A percentile compares a stretch with the other conserved stretches of the same genome.
These are phyloP conservation scores for Ameiurus melas DNA, from an alignment of 2,113 vertebrate species.

Conservation along the genomic window DNA sequence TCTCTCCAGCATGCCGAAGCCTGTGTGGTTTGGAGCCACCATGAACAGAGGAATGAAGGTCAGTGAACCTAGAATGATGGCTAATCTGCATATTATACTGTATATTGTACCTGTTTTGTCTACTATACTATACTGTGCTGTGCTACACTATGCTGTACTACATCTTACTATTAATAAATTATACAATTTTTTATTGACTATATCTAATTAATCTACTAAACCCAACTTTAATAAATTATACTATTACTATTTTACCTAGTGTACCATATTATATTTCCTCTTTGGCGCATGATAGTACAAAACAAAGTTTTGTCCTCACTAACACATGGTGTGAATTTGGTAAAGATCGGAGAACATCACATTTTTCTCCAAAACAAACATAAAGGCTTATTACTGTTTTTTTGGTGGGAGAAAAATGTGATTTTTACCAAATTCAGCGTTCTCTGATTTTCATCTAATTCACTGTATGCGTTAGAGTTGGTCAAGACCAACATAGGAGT, in stretches of 20 bases:
- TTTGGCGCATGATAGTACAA: background rate
- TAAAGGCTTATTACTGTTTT: background rate
- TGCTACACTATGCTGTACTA: background rate
- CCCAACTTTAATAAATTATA: background rate
- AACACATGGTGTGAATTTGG: background rate
- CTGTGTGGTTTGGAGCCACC: constrained; percentile 87
- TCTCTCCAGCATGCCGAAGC: constrained; percentile 71
- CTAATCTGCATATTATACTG: background rate
- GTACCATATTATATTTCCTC: background rate
- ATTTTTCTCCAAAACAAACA: background rate
- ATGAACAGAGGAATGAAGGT: constrained; percentile 89
- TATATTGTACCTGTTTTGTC: background rate
- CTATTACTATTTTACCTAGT: background rate
- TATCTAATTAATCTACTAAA: background rate
- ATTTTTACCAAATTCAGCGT: too few species aligned
- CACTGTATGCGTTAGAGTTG: background rate
- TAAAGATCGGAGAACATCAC: background rate
- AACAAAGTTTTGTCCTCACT: background rate
- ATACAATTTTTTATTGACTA: background rate
- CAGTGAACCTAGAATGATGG: constrained; percentile 52
- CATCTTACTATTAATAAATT: background rate
- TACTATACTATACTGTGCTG: background rate
- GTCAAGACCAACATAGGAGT: background rate
- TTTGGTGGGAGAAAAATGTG: background rate
- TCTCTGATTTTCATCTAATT: background rate